Base-by-base conservation (phyloP, 1,140 invertebrate species). In the Ptiloglossa arizonensis region DNA sequence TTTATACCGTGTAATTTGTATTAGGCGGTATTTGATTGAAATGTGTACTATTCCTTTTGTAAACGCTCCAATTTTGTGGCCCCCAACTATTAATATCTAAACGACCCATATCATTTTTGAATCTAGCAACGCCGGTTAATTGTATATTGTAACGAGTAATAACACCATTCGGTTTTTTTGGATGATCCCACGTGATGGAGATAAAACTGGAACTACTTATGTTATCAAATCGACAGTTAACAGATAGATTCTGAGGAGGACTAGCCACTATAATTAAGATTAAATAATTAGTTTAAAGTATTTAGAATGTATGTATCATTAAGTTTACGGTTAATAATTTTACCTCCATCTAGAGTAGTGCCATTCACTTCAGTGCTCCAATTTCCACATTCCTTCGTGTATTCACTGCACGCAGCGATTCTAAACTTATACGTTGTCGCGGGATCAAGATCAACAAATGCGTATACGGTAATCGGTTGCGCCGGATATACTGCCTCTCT, bases 371-470 rank as follows among this genome's bases (percentile, higher is more conserved):
- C 93, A 24, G 94, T 91, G 1, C 96, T 97, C 95, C 95, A 96
- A 24, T 95, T 94, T 6, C 96, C 96, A 90, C 96, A 97, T 56
- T 93, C 91, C 66, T 94, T 94, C 2, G 95, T 97, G 84, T 95
- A 96, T 87, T 96, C 95, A 77, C 94, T 97, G 88, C 96, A 97
- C 13, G 96, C 96, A 46, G 95, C 90, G 79, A 96, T 95, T 92
- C 95, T 95, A 89, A 97, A 97, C 72, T 94, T 93, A 87, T 97
- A 97, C 63, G 94, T 95, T 24, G 96, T 97, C 2, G 96, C 95
- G 0, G 96, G 95, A 83, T 95, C 94, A 11, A 97, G 90, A 88
- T 96, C 94, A 72, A 94, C 94, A 89, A 97, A 97, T 93, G 96
- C 95, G 86, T 96, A 97, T 59, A 95, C 89, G 80, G 95, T 95